Base-by-base conservation (phyloP, 2,888 invertebrate species). In the Psococerastis gibbosa region DNA sequence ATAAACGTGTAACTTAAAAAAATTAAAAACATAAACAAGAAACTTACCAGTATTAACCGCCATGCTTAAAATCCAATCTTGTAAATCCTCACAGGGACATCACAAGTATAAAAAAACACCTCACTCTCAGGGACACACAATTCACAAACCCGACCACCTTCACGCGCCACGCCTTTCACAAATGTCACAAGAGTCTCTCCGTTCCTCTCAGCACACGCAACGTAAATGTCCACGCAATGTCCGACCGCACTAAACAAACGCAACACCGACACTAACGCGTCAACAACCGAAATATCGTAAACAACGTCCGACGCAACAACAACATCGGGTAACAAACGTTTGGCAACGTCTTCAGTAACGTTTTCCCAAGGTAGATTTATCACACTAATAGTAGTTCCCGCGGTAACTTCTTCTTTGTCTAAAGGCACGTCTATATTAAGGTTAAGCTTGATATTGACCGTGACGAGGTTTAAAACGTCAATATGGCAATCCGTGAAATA, bases 401-500 rank as follows among this genome's bases (percentile, higher is more conserved):
- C 11, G 22, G 41, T 6, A 16, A 17, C 41, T 17, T 41, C 23
- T 11, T 33, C 20, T 13, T 35, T 43, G 6, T 18, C 22, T 38
- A 72, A 67, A 61, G n/a, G n/a, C n/a, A n/a, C n/a, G n/a, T n/a
- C n/a, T n/a, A n/a, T n/a, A n/a, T n/a, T n/a, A n/a, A n/a, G n/a
- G n/a, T 82, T 82, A 2, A 73, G 59, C 20, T 55, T 49, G 33
- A 82, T 60, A 60, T 83, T 84, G 42, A 72, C 65, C 49, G 61
- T 59, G 43, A 82, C 63, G 32, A 70, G 63, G 23, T 68, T 61
- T 15, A 84, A 57, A 18, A 85, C 83, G 41, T 67, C 63, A 1
- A 59, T 53, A 54, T 82, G 82, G 52, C 74, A 77, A 57, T 85
- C 85, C 13, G 75, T 74, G 42, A 84, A 66, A 43, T 68, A 61